Evolutionary conservation across 1,140 invertebrate species (phyloP), one percentile per base, ranked within the genome.

Genomic region (Dendroctonus valens): DNA sequence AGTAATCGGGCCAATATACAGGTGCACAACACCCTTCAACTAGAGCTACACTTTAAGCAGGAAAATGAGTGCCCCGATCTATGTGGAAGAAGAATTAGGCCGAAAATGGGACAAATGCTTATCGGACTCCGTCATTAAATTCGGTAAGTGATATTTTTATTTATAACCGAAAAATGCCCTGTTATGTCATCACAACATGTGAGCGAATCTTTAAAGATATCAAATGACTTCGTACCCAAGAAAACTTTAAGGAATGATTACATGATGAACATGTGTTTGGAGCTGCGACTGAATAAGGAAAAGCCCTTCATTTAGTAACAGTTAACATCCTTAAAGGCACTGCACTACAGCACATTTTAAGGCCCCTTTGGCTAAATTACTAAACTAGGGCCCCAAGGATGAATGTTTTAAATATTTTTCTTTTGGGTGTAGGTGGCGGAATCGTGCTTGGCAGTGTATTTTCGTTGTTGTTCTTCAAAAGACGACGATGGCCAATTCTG

Each of bases 401-500:
- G n/a, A 7, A 44, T 44, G n/a, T 7, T 44, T 44, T 7, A 44
- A 44, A 44, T n/a, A 44, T 44, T 52, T 52, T 52, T 8, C 6
- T 5, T 6, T 72, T 73, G 53, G 26, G 26, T 2, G 1, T 70
- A 90, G 89, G 87, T 70, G 85, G 86, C 72, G 90, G 90, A 68
- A 67, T 87, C 49, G 58, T 86, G 39, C 72, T 91, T 64, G 89
- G 90, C 49, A 81, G 83, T 26, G 76, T 90, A 48, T 78, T 87
- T 69, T 89, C 89, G 0, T 52, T 91, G n/a, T 76, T 91, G 42
- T 89, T 91, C 73, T 83, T 88, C 63, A 76, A 80, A 79, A 82
- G 85, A 74, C 84, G 85, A 79, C 79, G 81, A 64, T 92, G 89
- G 89, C 90, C 89, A 5, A 79, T 90, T 26, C 82, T 89, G 72